Percentiles rank a stretch among this genome's conserved stretches.
Evolutionary conservation across 2,888 invertebrate genomes (phyloP).

Genomic region (Saturnia japonica): DNA sequence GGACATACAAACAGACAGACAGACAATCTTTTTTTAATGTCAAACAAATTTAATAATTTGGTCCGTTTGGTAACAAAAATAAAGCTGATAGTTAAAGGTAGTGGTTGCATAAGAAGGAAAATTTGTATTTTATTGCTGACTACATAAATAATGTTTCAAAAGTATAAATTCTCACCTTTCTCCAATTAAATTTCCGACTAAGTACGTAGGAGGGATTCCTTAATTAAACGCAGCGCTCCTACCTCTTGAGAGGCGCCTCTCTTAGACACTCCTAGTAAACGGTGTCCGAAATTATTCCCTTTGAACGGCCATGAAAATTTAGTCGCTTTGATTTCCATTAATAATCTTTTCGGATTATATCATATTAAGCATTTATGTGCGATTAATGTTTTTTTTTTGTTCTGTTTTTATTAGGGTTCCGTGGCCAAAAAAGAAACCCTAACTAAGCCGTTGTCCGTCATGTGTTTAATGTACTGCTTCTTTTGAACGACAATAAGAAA

Average conservation of each 20-base stretch:
- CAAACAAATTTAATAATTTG: too few species aligned
- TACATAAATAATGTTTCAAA: not conserved
- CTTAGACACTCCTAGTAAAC: constrained; percentile 63
- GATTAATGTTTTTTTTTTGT: constrained; percentile 1
- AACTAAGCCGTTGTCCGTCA: too few species aligned
- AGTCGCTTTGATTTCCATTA: constrained; percentile 42
- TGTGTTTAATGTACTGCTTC: too few species aligned
- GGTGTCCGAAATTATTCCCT: constrained; percentile 67
- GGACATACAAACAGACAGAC: too few species aligned
- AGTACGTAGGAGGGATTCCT: constrained; percentile 49
- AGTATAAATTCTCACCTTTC: constrained; percentile 27
- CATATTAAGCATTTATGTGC: not conserved
- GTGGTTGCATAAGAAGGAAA: not conserved
- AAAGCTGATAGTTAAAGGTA: not conserved
- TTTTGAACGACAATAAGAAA: too few species aligned
- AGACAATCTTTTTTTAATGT: too few species aligned
- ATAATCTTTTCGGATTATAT: not conserved
- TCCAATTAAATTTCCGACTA: constrained; percentile 32
- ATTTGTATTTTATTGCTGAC: not conserved
- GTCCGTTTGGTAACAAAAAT: not conserved
- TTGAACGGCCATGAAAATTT: constrained; percentile 64
- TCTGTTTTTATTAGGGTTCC: too few species aligned
- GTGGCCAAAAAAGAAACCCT: too few species aligned
- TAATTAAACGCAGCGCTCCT: constrained; percentile 65
- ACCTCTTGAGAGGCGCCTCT: constrained; percentile 23